These are phyloP conservation scores for Fregata magnificens DNA, from an alignment of 2,113 vertebrate genomes.

Conservation along the genomic window DNA sequence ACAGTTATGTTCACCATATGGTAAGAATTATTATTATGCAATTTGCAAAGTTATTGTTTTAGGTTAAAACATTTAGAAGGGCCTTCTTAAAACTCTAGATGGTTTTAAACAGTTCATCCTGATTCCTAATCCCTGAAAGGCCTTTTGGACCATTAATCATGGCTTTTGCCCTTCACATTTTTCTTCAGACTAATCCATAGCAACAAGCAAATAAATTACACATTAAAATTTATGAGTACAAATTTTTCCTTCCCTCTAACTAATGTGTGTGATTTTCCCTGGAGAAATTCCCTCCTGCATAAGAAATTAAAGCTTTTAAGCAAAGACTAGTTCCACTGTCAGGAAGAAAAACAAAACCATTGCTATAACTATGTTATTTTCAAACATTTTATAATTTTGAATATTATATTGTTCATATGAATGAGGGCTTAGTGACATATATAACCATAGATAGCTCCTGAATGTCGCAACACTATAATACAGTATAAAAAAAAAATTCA, in stretches of 20 bases:
- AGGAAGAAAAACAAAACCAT: background rate
- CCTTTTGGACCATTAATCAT: constrained; percentile 14
- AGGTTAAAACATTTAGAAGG: background rate
- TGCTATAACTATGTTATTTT: background rate
- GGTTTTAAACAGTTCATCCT: background rate
- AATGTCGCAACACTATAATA: background rate
- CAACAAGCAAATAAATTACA: constrained; percentile 53
- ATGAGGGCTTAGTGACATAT: background rate
- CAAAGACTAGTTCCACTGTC: background rate
- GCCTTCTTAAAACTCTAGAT: background rate
- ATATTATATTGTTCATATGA: background rate
- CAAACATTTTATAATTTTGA: background rate
- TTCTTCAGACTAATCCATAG: constrained; percentile 40
- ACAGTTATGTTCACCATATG: background rate
- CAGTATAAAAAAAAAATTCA: background rate
- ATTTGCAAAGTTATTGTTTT: constrained; percentile 4
- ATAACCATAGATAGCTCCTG: background rate
- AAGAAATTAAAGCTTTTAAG: constrained; percentile 50
- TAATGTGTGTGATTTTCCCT: constrained; percentile 34
- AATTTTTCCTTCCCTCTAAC: constrained; percentile 17
- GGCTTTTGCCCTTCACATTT: constrained; percentile 2
- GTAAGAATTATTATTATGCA: constrained; percentile 12
- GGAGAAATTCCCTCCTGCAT: constrained; percentile 48
- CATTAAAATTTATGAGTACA: constrained; percentile 55
- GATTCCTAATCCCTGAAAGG: constrained; percentile 1